A percentile compares a stretch with the other conserved stretches of the same genome.
phyloP scores from a whole-genome alignment of 2,113 vertebrate species.

The Dasypus novemcinctus region DNA sequence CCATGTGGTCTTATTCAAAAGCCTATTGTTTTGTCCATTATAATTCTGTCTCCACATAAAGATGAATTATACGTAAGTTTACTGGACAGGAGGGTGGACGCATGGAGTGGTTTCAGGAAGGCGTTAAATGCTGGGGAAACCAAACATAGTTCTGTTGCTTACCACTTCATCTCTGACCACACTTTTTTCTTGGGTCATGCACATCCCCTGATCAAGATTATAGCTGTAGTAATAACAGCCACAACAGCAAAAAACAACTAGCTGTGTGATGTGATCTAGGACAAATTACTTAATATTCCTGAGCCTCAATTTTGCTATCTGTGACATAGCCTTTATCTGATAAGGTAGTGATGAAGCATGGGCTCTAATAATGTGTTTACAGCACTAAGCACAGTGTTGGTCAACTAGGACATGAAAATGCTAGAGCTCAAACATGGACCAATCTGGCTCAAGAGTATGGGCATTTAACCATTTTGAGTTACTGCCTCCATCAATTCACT shows the following conservation, averaged over 20 bases:
- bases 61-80: not conserved
- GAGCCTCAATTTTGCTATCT: not conserved
- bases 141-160: not conserved
- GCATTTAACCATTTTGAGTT: not conserved
- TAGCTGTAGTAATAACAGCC: not conserved
- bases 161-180: not conserved
- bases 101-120: not conserved
- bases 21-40: not conserved
- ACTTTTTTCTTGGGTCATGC: not conserved
- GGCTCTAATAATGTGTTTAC: not conserved
- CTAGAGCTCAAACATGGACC: not conserved
- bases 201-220: not conserved
- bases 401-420: not conserved
- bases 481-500: too few relatives aligned
- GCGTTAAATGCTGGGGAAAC: not conserved
- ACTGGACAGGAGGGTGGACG: not conserved
- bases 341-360: not conserved
- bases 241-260: not conserved
- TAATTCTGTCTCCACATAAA: not conserved
- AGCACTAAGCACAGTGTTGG: too few relatives aligned
- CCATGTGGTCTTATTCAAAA: not conserved
- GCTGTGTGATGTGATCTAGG: not conserved
- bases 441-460: not conserved
- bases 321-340: not conserved
- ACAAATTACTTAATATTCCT: not conserved